These are phyloP conservation scores for Felis chaus DNA, from an alignment of 2,113 vertebrate genomes.

Conservation along the genomic window DNA sequence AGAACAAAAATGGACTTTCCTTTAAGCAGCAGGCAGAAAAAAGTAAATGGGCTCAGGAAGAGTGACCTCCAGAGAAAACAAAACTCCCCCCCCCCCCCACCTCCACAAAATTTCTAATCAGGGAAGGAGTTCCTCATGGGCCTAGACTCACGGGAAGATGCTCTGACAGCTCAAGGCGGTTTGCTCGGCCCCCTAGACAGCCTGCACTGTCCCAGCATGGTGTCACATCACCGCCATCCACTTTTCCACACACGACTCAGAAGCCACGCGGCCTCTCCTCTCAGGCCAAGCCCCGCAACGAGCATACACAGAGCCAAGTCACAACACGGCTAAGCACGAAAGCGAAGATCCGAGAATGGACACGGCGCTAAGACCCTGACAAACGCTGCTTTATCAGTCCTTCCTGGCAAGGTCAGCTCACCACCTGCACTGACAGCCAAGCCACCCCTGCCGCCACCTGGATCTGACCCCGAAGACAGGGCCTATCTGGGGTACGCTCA, in stretches of 20 bases:
- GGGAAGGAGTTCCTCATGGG: background rate
- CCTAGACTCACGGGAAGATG: background rate
- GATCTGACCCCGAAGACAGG: background rate
- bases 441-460: background rate
- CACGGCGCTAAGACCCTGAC: background rate
- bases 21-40: background rate
- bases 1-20: background rate
- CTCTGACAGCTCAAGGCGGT: background rate
- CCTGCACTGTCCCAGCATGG: background rate
- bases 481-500: background rate
- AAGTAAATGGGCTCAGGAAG: background rate
- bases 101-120: background rate
- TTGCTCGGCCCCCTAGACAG: background rate
- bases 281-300: background rate
- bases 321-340: background rate
- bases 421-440: background rate
- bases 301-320: too few species aligned
- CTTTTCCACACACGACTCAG: background rate
- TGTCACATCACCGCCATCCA: rapidly evolving
- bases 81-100: background rate
- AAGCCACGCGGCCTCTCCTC: background rate
- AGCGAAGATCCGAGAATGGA: background rate
- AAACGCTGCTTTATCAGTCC: background rate
- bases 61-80: background rate
- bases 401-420: background rate